These are phyloP conservation scores for Eupithecia dodoneata DNA, from an alignment of 2,888 invertebrate species.

Conservation along the genomic window DNA sequence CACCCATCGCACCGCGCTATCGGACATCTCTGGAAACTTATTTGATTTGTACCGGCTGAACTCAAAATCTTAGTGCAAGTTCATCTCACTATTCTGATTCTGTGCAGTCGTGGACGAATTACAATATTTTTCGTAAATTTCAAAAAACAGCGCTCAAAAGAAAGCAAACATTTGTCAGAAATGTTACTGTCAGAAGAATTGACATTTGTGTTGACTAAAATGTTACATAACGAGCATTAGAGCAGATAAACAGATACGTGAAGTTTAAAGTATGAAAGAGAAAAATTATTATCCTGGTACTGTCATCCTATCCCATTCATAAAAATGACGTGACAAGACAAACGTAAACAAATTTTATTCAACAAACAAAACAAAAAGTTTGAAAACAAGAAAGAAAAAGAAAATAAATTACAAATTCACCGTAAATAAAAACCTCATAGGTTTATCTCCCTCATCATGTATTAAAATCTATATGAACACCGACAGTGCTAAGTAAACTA, in stretches of 20 bases:
- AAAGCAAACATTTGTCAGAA: not conserved
- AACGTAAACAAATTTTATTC: not conserved
- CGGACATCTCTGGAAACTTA: slow-evolving; percentile 24
- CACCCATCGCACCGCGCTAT: slow-evolving; percentile 56
- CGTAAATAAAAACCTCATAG: not conserved
- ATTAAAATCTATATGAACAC: not conserved
- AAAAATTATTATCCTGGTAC: too few relatives aligned
- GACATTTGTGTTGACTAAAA: not conserved
- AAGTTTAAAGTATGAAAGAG: too few relatives aligned
- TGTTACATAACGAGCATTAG: too few relatives aligned
- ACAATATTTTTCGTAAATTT: not conserved
- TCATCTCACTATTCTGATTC: slow-evolving; percentile 21
- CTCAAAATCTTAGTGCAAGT: slow-evolving; percentile 21
- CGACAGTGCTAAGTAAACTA: not conserved
- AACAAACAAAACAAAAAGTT: not conserved
- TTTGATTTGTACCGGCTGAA: slow-evolving; percentile 22
- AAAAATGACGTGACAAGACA: too few relatives aligned
- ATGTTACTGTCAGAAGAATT: not conserved
- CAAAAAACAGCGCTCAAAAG: not conserved
- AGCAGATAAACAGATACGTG: too few relatives aligned
- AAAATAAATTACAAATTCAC: not conserved
- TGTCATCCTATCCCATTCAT: too few relatives aligned
- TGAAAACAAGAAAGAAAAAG: not conserved
- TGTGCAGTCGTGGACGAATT: slow-evolving; percentile 40
- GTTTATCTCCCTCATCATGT: not conserved